Evolutionary conservation across 2,797 vertebrate species (phyloP).

Genomic region (Pseudochirops cupreus): DNA sequence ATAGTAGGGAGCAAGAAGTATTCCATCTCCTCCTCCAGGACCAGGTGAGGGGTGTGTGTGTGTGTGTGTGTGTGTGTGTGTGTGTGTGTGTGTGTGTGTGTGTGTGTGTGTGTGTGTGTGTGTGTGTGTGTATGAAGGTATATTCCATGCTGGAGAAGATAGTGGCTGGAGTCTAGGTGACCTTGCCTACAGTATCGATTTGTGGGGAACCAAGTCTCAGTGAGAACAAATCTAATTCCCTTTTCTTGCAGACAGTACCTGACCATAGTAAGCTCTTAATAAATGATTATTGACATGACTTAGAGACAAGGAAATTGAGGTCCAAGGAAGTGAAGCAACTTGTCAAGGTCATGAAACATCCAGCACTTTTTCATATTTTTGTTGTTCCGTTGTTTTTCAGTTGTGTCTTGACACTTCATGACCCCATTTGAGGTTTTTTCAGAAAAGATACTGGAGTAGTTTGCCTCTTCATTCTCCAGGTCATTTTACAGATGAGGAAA

Average conservation of each 20-base stretch:
- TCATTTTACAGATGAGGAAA: neutral
- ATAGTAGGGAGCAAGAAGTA: neutral
- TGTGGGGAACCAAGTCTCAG: neutral
- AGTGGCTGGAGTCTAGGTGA: neutral
- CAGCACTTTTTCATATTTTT: neutral
- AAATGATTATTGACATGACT: neutral
- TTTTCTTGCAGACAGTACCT: neutral
- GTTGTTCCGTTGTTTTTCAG: neutral
- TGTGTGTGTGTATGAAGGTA: neutral
- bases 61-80: neutral
- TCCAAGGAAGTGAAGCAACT: no score
- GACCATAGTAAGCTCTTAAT: neutral
- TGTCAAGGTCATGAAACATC: neutral
- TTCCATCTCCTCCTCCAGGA: neutral
- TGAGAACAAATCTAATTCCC: neutral
- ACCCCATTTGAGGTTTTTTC: neutral
- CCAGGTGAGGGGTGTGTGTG: no score
- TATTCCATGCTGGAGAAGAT: neutral
- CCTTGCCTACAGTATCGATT: neutral
- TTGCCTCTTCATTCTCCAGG: neutral
- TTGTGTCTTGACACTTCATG: neutral
- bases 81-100: neutral
- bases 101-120: no score
- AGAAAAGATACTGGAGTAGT: neutral
- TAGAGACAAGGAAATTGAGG: neutral